Conservation (phyloP, 2,113 vertebrate genomes). For the Microtus montanus region DNA sequence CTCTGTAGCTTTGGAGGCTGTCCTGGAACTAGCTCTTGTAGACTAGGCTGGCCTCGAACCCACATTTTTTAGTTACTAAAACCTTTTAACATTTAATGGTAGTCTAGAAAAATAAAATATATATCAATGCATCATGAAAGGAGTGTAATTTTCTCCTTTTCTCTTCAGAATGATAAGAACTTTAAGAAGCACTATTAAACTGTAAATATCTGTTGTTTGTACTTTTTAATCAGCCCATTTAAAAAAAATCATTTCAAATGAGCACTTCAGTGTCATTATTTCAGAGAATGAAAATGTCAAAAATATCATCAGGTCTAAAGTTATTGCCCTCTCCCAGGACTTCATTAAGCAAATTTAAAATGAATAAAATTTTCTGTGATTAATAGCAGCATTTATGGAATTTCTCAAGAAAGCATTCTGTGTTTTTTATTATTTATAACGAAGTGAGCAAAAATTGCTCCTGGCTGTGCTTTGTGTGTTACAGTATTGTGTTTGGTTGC, state of each 20-base stretch:
- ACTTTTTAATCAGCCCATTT: not conserved
- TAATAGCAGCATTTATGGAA: constrained; percentile 62
- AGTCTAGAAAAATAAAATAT: constrained; percentile 1
- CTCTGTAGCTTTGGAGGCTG: no score
- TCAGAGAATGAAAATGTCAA: constrained; percentile 57
- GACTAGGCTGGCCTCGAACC: no score
- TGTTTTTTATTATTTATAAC: constrained; percentile 60
- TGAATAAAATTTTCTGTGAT: constrained; percentile 58
- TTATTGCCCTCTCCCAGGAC: constrained; percentile 51
- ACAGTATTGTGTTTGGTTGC: constrained; percentile 35
- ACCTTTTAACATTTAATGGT: not conserved
- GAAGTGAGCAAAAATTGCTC: constrained; percentile 47
- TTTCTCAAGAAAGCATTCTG: constrained; percentile 58
- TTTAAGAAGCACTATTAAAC: not conserved
- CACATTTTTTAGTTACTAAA: not conserved
- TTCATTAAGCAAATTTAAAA: constrained; percentile 71
- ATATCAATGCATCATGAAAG: not conserved
- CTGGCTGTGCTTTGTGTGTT: constrained; percentile 20
- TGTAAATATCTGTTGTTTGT: constrained; percentile 2
- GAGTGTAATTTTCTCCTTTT: not conserved
- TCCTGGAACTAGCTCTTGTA: no score
- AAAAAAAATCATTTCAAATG: constrained; percentile 58
- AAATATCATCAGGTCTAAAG: constrained; percentile 49
- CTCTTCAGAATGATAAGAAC: not conserved
- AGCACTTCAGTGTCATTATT: constrained; percentile 53